A percentile compares a stretch with the other conserved stretches of the same genome.
Evolutionary conservation across 2,113 vertebrate genomes (phyloP).

Genomic region (Microcebus griseorufus): DNA sequence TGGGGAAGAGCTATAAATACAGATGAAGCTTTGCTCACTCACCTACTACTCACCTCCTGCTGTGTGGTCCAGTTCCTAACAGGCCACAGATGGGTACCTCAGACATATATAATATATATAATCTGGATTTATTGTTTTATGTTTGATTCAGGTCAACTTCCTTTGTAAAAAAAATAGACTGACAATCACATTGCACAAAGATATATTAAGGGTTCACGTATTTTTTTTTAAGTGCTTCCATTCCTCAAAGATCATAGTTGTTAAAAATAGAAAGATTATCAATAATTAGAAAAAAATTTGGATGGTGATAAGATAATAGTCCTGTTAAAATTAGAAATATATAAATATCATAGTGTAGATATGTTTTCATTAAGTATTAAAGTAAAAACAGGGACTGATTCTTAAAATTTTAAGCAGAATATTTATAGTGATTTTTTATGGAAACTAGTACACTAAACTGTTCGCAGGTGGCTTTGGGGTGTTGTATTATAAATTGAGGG

Average conservation of each 20-base stretch:
- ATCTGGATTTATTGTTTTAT: neutral
- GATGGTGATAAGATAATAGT: neutral
- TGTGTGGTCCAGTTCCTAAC: too few relatives aligned
- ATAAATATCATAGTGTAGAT: neutral
- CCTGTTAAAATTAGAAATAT: neutral
- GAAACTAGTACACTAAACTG: neutral
- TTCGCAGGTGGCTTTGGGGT: neutral
- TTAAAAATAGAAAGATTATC: neutral
- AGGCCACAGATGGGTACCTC: too few relatives aligned
- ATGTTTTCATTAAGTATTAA: neutral
- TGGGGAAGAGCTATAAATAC: too few relatives aligned
- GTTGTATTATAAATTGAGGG: neutral
- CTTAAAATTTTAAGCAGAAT: neutral
- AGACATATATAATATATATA: neutral
- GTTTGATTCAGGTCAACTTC: neutral
- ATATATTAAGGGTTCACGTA: neutral
- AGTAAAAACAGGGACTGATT: neutral
- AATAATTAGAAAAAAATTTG: neutral
- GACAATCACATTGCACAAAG: neutral
- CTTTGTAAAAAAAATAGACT: neutral
- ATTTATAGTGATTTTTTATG: neutral
- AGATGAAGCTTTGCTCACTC: too few relatives aligned
- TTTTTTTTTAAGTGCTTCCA: neutral
- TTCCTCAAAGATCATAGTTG: neutral
- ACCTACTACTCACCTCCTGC: too few relatives aligned